Evolutionary conservation across 2,113 vertebrate species (phyloP).

Genomic region (Scomber colias): DNA sequence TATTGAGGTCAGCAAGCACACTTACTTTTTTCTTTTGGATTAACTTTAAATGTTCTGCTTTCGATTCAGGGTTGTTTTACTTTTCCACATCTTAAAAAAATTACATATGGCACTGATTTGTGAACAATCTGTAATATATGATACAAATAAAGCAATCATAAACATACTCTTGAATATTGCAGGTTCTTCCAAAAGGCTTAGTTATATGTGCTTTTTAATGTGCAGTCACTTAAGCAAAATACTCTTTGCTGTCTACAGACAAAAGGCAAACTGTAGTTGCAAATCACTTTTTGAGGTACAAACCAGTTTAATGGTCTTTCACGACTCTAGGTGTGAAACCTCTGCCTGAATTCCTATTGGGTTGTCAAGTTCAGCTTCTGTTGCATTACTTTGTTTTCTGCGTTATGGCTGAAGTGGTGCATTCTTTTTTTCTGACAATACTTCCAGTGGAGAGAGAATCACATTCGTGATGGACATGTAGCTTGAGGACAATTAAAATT

Average conservation of each 20-base stretch:
- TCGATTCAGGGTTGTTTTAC: background rate
- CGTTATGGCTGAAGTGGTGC: slow-evolving; percentile 49
- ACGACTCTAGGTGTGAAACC: slow-evolving; percentile 14
- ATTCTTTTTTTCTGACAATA: slow-evolving; percentile 25
- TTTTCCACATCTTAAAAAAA: slow-evolving; percentile 37
- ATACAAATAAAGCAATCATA: slow-evolving; percentile 52
- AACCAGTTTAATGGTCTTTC: slow-evolving; percentile 32
- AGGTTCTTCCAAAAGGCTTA: slow-evolving; percentile 78
- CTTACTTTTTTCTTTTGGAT: background rate
- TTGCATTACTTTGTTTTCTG: slow-evolving; percentile 49
- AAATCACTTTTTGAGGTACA: slow-evolving; percentile 55
- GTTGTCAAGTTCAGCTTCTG: slow-evolving; percentile 5
- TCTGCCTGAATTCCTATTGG: slow-evolving; percentile 15
- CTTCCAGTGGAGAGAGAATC: slow-evolving; percentile 56
- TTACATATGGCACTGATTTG: slow-evolving; percentile 62
- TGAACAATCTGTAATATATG: slow-evolving; percentile 48
- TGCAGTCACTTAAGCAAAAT: slow-evolving; percentile 72
- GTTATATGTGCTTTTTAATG: slow-evolving; percentile 81
- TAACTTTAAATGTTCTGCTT: background rate
- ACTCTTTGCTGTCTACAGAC: slow-evolving; percentile 46
- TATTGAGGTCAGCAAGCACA: slow-evolving; percentile 18
- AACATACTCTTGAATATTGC: slow-evolving; percentile 56
- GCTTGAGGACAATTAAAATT: slow-evolving; percentile 40
- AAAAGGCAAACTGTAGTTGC: slow-evolving; percentile 62
- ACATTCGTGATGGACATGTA: slow-evolving; percentile 53